Conservation (phyloP, 1,140 invertebrate species). For the Acyrthosiphon pisum region DNA sequence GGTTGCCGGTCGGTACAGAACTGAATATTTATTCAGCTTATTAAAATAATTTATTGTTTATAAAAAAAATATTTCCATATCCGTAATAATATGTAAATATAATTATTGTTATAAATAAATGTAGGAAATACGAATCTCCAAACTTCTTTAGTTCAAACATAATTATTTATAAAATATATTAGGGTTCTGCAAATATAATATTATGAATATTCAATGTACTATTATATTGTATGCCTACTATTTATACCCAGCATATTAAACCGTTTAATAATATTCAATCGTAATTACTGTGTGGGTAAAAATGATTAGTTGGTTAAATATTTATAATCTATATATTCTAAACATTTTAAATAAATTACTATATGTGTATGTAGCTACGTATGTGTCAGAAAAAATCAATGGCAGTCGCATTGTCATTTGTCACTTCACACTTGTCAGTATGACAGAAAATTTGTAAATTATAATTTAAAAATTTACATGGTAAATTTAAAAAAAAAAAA, state of each 20-base stretch:
- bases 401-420: too few relatives aligned
- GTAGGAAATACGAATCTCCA: not conserved
- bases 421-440: too few relatives aligned
- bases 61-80: not conserved
- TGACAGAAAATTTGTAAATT: too few relatives aligned
- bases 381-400: too few relatives aligned
- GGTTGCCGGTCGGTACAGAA: not conserved
- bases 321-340: too few relatives aligned
- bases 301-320: too few relatives aligned
- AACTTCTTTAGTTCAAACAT: not conserved
- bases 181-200: not conserved
- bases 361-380: too few relatives aligned
- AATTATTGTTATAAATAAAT: not conserved
- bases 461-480: too few relatives aligned
- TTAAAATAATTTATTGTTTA: not conserved
- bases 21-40: not conserved
- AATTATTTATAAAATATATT: not conserved
- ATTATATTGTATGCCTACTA: not conserved
- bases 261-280: not conserved
- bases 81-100: not conserved
- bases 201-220: not conserved
- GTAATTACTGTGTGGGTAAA: not conserved
- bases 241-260: not conserved
- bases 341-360: too few relatives aligned
- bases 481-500: too few relatives aligned